These are phyloP conservation scores for Caerostris extrusa DNA, from an alignment of 1,140 invertebrate species.

Conservation along the genomic window DNA sequence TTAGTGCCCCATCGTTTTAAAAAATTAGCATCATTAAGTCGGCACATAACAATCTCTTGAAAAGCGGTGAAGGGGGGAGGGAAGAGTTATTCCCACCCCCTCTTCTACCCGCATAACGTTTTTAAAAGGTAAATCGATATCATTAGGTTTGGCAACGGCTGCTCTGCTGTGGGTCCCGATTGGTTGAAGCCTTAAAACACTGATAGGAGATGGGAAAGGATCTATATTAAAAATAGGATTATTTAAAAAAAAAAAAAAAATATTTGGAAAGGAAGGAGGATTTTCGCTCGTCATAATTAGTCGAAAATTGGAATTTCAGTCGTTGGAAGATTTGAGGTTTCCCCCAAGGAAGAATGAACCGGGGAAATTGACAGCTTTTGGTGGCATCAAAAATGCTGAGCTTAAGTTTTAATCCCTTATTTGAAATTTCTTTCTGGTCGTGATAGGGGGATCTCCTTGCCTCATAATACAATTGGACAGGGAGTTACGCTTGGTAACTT, in stretches of 20 bases:
- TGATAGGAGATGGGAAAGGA: not conserved
- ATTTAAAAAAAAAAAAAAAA: constrained; percentile 2
- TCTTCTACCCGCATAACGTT: constrained; percentile 15
- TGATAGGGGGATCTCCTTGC: not conserved
- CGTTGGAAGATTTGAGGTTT: not conserved
- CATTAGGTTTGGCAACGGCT: constrained; percentile 62
- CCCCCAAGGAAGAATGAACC: not conserved
- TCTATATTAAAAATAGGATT: constrained; percentile 18
- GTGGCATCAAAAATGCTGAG: not conserved
- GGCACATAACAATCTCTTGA: constrained; percentile 70
- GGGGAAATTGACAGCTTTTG: not conserved
- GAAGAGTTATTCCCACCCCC: constrained; percentile 5
- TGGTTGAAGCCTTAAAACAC: not conserved
- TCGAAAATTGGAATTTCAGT: constrained; percentile 21
- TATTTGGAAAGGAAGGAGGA: constrained; percentile 24
- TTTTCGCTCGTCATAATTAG: constrained; percentile 17
- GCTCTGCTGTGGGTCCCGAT: not conserved
- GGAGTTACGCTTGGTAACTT: not conserved
- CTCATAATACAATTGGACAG: not conserved
- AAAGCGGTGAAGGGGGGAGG: constrained; percentile 23
- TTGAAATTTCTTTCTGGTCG: not conserved
- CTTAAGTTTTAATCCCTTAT: not conserved
- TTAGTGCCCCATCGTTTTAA: constrained; percentile 69
- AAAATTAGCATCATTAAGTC: constrained; percentile 76
- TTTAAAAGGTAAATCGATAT: constrained; percentile 73